These are phyloP conservation scores for Galeopterus variegatus DNA, from an alignment of 2,113 vertebrate species.

Conservation along the genomic window DNA sequence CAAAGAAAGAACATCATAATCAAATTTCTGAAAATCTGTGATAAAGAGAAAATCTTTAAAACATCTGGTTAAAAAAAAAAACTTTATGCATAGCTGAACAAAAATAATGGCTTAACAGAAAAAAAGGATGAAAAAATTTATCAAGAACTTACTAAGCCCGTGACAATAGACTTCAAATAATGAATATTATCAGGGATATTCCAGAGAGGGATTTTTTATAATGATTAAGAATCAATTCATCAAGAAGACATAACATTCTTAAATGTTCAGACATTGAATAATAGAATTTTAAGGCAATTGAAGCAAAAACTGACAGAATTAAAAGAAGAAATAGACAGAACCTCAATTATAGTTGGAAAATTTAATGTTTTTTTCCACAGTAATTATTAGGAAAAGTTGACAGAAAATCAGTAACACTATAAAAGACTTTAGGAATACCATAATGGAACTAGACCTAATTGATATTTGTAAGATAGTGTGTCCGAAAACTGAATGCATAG, in stretches of 20 bases:
- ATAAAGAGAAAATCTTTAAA: slow-evolving; percentile 7
- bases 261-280: background rate
- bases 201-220: background rate
- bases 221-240: background rate
- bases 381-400: background rate
- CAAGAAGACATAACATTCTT: background rate
- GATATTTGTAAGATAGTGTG: background rate
- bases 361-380: background rate
- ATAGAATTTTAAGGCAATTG: background rate
- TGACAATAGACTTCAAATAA: background rate
- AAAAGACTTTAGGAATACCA: background rate
- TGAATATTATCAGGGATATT: background rate
- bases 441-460: background rate
- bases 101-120: background rate
- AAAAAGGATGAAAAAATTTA: background rate
- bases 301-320: background rate
- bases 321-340: slow-evolving; percentile 6
- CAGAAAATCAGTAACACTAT: background rate
- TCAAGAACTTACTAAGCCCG: background rate
- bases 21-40: background rate
- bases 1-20: background rate
- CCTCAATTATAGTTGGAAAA: background rate
- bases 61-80: background rate
- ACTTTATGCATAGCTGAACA: slow-evolving; percentile 20
- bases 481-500: background rate